Evolutionary conservation across 30 jellyfish, hydroid and myxozoan genomes (phyloP).

Genomic region (Haliclystus octoradiatus): DNA sequence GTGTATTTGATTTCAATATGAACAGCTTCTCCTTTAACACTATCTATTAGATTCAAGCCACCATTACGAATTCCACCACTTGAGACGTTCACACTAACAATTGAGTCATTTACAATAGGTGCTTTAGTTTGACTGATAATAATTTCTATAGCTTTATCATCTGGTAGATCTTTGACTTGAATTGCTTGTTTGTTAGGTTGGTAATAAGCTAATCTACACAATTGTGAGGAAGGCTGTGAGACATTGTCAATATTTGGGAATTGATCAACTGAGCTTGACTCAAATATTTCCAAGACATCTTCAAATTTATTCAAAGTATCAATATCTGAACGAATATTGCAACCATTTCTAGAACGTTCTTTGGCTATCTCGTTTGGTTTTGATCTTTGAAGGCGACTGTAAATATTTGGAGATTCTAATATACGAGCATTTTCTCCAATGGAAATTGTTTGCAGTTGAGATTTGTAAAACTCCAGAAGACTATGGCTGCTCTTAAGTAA

Average conservation of each 20-base stretch:
- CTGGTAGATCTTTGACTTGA: constrained; percentile 21
- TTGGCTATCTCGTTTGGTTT: neutral
- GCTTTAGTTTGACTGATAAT: constrained; percentile 3
- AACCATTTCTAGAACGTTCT: constrained; percentile 17
- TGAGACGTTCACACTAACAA: neutral
- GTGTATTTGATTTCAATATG: neutral
- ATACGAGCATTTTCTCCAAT: constrained; percentile 30
- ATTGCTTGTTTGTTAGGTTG: constrained; percentile 25
- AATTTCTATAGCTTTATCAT: constrained; percentile 8
- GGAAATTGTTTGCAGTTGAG: constrained; percentile 26
- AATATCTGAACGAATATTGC: constrained; percentile 12
- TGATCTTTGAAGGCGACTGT: constrained; percentile 12
- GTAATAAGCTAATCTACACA: constrained; percentile 29
- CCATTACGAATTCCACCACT: neutral
- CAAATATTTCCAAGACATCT: constrained; percentile 40
- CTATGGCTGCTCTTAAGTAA: constrained; percentile 7
- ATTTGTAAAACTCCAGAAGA: constrained; percentile 18
- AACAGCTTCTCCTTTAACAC: neutral
- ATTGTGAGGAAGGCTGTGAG: constrained; percentile 3
- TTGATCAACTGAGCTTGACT: constrained; percentile 15
- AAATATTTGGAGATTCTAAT: constrained; percentile 17
- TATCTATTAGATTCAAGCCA: neutral
- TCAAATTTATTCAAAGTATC: neutral
- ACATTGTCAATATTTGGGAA: neutral
- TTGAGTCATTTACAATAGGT: neutral